Evolutionary conservation across 2,888 invertebrate genomes (phyloP).

Genomic region (Osedax fenrisi): DNA sequence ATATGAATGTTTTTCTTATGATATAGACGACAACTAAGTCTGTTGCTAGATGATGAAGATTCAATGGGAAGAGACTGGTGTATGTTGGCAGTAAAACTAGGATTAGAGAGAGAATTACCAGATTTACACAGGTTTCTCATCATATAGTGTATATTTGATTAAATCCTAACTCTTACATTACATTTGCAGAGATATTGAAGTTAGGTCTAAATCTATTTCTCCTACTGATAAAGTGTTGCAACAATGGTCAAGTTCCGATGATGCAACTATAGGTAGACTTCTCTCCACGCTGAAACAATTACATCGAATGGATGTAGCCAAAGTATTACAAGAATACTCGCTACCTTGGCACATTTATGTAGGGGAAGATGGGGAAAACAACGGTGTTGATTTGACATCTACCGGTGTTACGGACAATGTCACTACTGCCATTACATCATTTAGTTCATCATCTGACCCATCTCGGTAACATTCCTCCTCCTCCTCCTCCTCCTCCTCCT

Average conservation of each 20-base stretch:
- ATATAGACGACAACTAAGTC: slow-evolving; percentile 47
- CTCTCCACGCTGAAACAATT: slow-evolving; percentile 56
- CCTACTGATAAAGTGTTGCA: slow-evolving; percentile 52
- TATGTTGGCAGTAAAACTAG: slow-evolving; percentile 54
- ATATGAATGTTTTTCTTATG: no score
- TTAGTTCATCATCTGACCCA: background rate
- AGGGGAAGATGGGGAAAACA: no score
- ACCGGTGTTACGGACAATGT: background rate
- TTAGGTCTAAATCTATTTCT: background rate
- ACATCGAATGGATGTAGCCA: slow-evolving; percentile 57
- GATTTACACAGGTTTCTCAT: background rate
- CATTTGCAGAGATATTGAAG: background rate
- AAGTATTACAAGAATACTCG: slow-evolving; percentile 37
- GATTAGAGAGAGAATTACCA: slow-evolving; percentile 40
- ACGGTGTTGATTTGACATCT: background rate
- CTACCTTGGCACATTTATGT: background rate
- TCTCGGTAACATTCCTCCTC: background rate
- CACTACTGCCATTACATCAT: background rate
- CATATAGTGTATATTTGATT: no score
- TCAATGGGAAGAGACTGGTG: slow-evolving; percentile 56
- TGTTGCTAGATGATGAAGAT: slow-evolving; percentile 53
- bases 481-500: no score
- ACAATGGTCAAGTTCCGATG: slow-evolving; percentile 52
- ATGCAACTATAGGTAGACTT: slow-evolving; percentile 54
- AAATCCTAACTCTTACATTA: background rate